These are phyloP conservation scores for Cephalopachus bancanus DNA, from an alignment of 2,797 vertebrate genomes.

Conservation along the genomic window DNA sequence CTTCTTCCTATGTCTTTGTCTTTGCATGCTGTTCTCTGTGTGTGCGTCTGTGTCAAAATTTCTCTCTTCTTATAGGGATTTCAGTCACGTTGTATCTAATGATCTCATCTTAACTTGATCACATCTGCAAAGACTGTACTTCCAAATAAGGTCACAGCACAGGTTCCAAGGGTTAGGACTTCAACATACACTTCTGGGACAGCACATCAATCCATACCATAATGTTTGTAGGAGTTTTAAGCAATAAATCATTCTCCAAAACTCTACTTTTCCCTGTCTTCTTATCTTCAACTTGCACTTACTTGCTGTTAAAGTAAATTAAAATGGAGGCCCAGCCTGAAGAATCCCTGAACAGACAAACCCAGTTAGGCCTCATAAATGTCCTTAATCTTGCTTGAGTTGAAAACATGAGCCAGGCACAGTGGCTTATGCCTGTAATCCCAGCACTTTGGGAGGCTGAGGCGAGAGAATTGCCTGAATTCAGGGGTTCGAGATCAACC, in stretches of 20 bases:
- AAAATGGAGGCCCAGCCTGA: neutral
- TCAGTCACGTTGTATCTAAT: neutral
- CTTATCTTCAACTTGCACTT: neutral
- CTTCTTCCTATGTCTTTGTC: neutral
- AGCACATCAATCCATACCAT: neutral
- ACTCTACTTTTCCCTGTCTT: neutral
- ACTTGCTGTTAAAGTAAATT: neutral
- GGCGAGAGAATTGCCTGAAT: neutral
- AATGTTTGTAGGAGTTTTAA: slow-evolving; percentile 45
- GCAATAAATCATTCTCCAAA: neutral
- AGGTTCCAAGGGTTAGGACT: neutral
- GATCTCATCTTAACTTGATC: neutral
- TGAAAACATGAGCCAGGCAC: neutral
- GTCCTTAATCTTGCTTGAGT: neutral
- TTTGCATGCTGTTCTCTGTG: neutral
- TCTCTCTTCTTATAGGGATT: slow-evolving; percentile 10
- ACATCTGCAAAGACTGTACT: neutral
- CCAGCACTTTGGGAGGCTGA: neutral
- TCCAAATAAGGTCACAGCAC: neutral
- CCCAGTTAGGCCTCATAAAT: neutral
- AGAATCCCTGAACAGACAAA: neutral
- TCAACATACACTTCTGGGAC: slow-evolving; percentile 1
- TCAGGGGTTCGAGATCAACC: neutral
- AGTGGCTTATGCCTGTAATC: neutral
- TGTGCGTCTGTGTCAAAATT: neutral